Evolutionary conservation across 2,797 vertebrate species (phyloP).

Genomic region (Arrhamphus sclerolepis): DNA sequence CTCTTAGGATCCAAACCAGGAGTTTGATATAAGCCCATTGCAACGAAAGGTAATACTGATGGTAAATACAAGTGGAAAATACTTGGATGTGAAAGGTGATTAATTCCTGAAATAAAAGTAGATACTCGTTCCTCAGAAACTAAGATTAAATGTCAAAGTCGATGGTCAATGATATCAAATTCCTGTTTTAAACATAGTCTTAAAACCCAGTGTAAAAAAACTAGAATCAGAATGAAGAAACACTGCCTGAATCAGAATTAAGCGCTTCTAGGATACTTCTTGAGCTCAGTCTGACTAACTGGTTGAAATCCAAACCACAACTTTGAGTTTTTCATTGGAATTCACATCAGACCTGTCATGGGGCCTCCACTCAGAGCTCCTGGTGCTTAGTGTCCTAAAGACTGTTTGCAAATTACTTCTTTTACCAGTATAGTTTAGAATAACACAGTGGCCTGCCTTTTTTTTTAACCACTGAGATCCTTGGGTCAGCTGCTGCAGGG

Average conservation of each 20-base stretch:
- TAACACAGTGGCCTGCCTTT: conserved; percentile 59
- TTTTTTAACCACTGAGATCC: conserved; percentile 31
- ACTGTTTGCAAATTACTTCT: conserved; percentile 69
- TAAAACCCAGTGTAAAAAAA: conserved; percentile 20
- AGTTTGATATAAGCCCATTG: too few species aligned
- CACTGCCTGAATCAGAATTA: conserved; percentile 51
- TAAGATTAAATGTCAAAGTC: not conserved
- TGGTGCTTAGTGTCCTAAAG: conserved; percentile 46
- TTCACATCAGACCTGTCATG: conserved; percentile 63
- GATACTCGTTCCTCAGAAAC: too few species aligned
- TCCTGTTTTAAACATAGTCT: conserved; percentile 8
- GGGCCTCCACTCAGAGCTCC: conserved; percentile 47
- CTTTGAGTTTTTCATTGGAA: conserved; percentile 61
- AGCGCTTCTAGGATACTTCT: conserved; percentile 32
- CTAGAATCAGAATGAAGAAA: conserved; percentile 20
- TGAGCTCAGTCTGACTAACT: conserved; percentile 35
- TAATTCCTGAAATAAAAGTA: too few species aligned
- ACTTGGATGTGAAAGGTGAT: too few species aligned
- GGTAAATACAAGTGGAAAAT: too few species aligned
- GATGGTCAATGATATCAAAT: conserved; percentile 1
- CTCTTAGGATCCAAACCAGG: too few species aligned
- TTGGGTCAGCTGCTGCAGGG: conserved; percentile 65
- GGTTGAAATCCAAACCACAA: conserved; percentile 68
- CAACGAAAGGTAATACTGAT: too few species aligned
- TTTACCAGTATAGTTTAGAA: conserved; percentile 56